Conservation (phyloP, 2,797 vertebrate genomes). For the Chiroxiphia lanceolata region DNA sequence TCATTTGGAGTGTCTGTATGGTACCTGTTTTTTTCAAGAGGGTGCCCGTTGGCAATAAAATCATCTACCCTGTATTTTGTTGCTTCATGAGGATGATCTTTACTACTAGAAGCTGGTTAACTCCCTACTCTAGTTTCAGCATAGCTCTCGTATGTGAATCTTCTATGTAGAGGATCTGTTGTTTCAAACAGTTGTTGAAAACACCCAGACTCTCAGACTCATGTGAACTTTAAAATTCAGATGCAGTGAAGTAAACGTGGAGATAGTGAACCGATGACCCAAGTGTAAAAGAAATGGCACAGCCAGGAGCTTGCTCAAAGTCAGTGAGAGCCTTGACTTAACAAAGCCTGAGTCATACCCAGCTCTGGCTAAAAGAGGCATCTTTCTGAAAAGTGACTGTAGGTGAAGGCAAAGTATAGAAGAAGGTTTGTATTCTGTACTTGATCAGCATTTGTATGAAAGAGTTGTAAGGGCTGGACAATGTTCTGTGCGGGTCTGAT, state of each 20-base stretch:
- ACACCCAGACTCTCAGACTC: not conserved
- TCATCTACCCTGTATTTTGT: not conserved
- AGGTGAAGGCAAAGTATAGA: not conserved
- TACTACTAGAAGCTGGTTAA: not conserved
- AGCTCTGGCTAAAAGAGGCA: not conserved
- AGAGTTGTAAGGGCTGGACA: not conserved
- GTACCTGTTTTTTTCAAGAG: not conserved
- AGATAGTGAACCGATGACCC: not conserved
- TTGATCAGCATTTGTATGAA: rapidly evolving
- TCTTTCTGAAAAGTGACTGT: not conserved
- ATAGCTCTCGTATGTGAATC: not conserved
- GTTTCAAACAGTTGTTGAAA: not conserved
- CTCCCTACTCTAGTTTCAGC: not conserved
- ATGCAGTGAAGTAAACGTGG: not conserved
- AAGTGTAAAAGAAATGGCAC: rapidly evolving
- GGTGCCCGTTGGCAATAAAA: not conserved
- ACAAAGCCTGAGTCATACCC: not conserved
- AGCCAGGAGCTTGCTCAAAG: not conserved
- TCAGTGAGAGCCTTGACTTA: not conserved
- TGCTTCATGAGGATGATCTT: not conserved
- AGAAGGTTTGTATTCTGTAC: not conserved
- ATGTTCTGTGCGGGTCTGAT: not conserved
- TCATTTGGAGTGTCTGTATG: not conserved
- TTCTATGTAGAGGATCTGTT: not conserved
- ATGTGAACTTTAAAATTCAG: not conserved